Percentiles rank a stretch among this genome's conserved stretches.
phyloP scores from a whole-genome alignment of 2,888 invertebrate species.

The Phengaris alcon region DNA sequence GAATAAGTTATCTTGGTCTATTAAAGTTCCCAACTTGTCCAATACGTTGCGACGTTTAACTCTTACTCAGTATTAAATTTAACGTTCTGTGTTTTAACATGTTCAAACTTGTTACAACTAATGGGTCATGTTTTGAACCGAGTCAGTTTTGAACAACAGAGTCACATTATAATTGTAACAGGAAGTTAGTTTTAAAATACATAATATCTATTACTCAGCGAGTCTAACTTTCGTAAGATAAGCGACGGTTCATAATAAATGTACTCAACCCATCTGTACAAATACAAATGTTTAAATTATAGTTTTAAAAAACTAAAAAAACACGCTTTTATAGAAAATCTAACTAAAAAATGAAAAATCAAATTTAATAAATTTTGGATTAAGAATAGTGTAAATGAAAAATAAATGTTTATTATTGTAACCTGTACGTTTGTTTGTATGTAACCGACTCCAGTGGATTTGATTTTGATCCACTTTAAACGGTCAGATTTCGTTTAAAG shows the following conservation, averaged over 20 bases:
- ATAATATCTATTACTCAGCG: neutral
- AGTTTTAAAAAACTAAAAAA: too few species aligned
- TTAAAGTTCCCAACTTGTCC: conserved; percentile 37
- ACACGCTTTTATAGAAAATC: too few species aligned
- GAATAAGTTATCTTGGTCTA: conserved; percentile 43
- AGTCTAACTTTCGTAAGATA: neutral
- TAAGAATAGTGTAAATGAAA: too few species aligned
- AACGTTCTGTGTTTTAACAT: conserved; percentile 26
- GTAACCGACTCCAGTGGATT: too few species aligned
- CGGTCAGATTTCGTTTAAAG: too few species aligned
- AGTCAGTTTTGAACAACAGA: conserved; percentile 2
- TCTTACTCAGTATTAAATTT: conserved; percentile 31
- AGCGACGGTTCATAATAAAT: too few species aligned
- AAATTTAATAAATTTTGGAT: too few species aligned
- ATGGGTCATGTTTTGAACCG: conserved; percentile 6
- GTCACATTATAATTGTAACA: neutral
- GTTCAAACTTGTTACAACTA: conserved; percentile 20
- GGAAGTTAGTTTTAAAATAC: neutral
- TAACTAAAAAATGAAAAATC: too few species aligned
- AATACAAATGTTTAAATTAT: neutral
- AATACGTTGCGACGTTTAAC: conserved; percentile 31
- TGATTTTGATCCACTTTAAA: too few species aligned
- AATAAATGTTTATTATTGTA: too few species aligned
- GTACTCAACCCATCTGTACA: too few species aligned
- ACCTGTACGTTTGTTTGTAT: too few species aligned